These are phyloP conservation scores for Acanthopleura granulata DNA, from an alignment of 2,888 invertebrate species.

Conservation along the genomic window DNA sequence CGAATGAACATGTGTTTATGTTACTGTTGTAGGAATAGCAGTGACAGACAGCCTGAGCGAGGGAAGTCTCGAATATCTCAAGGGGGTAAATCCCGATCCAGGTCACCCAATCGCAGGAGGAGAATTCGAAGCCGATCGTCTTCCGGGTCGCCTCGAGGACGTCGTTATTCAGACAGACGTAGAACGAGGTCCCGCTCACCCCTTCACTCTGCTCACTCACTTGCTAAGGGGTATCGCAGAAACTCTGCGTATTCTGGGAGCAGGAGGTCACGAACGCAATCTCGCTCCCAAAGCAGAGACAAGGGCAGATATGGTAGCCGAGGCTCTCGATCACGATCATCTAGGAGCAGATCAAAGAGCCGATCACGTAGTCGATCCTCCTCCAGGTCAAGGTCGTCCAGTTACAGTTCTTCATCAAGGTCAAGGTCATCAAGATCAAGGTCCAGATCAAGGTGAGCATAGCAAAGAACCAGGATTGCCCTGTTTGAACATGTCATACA, in stretches of 20 bases:
- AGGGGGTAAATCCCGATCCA: constrained; percentile 17
- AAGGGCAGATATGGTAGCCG: constrained; percentile 23
- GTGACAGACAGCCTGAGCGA: too few relatives aligned
- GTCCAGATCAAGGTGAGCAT: constrained; percentile 45
- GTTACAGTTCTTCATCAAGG: constrained; percentile 48
- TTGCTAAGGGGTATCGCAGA: background rate
- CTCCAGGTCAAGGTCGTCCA: constrained; percentile 25
- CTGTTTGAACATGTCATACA: background rate
- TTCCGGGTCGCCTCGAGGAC: constrained; percentile 13
- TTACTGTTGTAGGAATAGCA: too few relatives aligned
- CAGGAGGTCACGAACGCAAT: background rate
- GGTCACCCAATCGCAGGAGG: constrained; percentile 27
- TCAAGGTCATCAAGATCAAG: constrained; percentile 56
- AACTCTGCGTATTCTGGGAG: background rate
- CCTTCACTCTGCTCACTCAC: background rate
- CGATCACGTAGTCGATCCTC: constrained; percentile 24
- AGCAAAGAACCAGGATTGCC: background rate
- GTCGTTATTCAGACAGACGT: constrained; percentile 22
- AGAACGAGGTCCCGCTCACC: constrained; percentile 36
- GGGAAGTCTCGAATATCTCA: too few relatives aligned
- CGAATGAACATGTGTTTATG: too few relatives aligned
- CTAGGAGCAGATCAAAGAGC: constrained; percentile 29
- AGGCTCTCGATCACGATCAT: constrained; percentile 43
- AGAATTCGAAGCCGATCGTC: constrained; percentile 16
- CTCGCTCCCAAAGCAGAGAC: constrained; percentile 4